Base-by-base conservation (phyloP, 2,797 vertebrate species). In the Dallia pectoralis region DNA sequence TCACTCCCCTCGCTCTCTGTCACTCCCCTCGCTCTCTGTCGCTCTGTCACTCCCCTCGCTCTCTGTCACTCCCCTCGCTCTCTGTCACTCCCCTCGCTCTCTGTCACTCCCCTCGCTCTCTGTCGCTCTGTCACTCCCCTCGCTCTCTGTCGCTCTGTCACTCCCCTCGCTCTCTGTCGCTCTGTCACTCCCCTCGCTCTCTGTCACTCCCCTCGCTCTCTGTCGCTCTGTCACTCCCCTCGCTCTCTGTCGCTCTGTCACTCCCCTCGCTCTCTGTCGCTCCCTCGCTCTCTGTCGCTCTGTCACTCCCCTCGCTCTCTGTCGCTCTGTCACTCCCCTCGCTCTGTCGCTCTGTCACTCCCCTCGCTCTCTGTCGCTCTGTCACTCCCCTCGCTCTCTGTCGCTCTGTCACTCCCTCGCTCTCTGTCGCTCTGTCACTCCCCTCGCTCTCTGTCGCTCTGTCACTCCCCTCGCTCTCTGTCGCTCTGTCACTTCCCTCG, bases 401-500 rank as follows among this genome's bases (percentile, higher is more conserved):
- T 77, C 63, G 32, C 73, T 69, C 51, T n/a, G n/a, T n/a, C n/a
- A n/a, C n/a, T n/a, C 67, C 56, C 72, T 0, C 40, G 65, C 79
- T 29, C n/a, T n/a, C n/a, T n/a, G n/a, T n/a, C n/a, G n/a, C n/a
- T 25, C 25, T 63, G 9, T 30, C n/a, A 7, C 15, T 44, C 62
- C 79, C 27, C 66, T 67, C 66, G n/a, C n/a, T n/a, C n/a, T n/a
- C 63, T 73, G 0, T 53, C 53, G 14, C 63, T 19, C 15, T 36
- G 29, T 36, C 63, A 0, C 6, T 9, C 7, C 27, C 19, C 16
- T 25, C 1, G 49, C n/a, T n/a, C n/a, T n/a, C n/a, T n/a, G n/a
- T n/a, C 68, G 77, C 76, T 71, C 71, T 72, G 78, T 77, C 63
- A 29, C 73, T 69, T 48, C 67, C 56, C 72, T 0, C 40, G 65